These are phyloP conservation scores for Dasypolia templi DNA, from an alignment of 2,888 invertebrate species.

Conservation along the genomic window DNA sequence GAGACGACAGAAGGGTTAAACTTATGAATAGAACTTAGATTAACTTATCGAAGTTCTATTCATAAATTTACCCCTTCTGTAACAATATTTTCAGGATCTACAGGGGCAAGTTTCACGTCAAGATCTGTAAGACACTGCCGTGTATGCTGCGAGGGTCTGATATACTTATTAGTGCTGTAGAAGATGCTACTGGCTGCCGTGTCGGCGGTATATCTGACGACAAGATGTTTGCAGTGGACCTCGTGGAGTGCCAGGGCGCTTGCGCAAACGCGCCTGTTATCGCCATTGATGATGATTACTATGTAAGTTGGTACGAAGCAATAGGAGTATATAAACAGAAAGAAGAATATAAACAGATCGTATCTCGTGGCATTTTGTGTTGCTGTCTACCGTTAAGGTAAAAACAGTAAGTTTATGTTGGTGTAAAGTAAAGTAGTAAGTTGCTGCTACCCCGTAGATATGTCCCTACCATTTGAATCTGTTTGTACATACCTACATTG, in stretches of 20 bases:
- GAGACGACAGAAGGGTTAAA: too few species aligned
- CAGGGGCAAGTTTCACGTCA: constrained; percentile 83
- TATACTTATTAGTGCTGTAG: constrained; percentile 76
- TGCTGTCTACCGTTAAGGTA: background rate
- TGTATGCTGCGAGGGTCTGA: constrained; percentile 86
- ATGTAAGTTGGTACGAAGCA: constrained; percentile 72
- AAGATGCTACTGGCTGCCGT: constrained; percentile 77
- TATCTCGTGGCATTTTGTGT: background rate
- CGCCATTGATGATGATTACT: constrained; percentile 85
- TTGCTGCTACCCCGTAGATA: background rate
- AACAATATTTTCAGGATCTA: constrained; percentile 70
- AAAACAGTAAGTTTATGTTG: background rate
- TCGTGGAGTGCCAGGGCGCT: constrained; percentile 84
- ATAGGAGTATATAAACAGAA: too few species aligned
- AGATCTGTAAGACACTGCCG: constrained; percentile 83
- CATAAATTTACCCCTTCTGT: too few species aligned
- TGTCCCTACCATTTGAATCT: background rate
- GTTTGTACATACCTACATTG: background rate
- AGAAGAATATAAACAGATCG: background rate
- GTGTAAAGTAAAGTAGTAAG: too few species aligned
- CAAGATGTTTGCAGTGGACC: constrained; percentile 83
- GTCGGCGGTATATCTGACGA: constrained; percentile 79
- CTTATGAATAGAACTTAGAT: too few species aligned
- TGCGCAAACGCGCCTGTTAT: constrained; percentile 85
- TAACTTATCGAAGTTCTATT: background rate